Base-by-base conservation (phyloP, 2,797 vertebrate species). In the Orientallactaga sibirica region DNA sequence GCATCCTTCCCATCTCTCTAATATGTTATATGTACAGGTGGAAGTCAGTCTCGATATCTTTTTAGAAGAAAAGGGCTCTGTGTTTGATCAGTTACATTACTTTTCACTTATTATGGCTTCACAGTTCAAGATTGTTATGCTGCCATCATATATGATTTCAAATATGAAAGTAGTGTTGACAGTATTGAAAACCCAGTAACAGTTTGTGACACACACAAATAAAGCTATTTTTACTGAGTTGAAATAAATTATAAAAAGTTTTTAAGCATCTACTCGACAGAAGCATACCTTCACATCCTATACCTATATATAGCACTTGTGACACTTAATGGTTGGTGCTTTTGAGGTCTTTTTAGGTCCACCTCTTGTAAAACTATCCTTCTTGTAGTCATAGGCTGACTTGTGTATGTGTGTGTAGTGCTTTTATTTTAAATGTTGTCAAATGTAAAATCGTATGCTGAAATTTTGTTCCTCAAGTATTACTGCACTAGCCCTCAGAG, bases 101-200 rank as follows among this genome's bases (percentile, higher is more conserved):
- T 93, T 94, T 86, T 87, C 58, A 86, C 73, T 84, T 84, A 64
- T 25, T 37, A 52, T 29, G 79, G 68, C 75, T 94, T 90, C 58
- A 64, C 64, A 89, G n/a, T 62, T 86, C 76, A 91, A 68, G 19
- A 61, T 89, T 90, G 10, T 62, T 90, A 43, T 62, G 82, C 43
- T 52, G 64, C 71, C 14, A 68, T 11, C 76, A 11, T 74, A n/a
- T n/a, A n/a, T n/a, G n/a, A n/a, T n/a, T n/a, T n/a, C n/a, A n/a
- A n/a, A n/a, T n/a, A n/a, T 94, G 41, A 81, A 94, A 92, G 43
- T 67, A 41, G 18, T 91, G 18, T 74, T 79, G 48, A 92, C 64
- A 52, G 25, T 75, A n/a, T 64, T 89, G 18, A 96, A 64, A 41
- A 41, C 66, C 77, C 58, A 86, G n/a, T 62, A 93, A 82, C 82